Percentiles rank a stretch among this genome's conserved stretches.
These are phyloP conservation scores for Pseudomyrmex flavicornis DNA, from an alignment of 1,140 invertebrate species.

Conservation along the genomic window DNA sequence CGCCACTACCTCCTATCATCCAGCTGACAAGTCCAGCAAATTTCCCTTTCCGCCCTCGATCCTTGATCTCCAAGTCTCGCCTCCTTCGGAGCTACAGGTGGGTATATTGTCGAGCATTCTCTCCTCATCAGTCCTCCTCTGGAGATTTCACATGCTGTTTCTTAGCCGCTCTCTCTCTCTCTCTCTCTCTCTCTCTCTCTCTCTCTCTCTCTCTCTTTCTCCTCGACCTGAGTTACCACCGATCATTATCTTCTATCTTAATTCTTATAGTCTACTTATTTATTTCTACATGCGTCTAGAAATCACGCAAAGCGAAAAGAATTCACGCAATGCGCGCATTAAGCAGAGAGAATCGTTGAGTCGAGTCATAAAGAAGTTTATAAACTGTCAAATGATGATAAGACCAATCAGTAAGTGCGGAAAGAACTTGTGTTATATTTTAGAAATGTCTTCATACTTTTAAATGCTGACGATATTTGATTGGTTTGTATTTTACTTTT, in stretches of 20 bases:
- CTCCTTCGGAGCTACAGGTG: slow-evolving; percentile 83
- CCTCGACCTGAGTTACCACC: no score
- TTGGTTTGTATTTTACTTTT: neutral
- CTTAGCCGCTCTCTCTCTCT: slow-evolving; percentile 35
- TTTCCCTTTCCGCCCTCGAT: slow-evolving; percentile 83
- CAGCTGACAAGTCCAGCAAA: slow-evolving; percentile 72
- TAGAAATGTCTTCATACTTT: neutral
- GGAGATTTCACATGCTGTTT: slow-evolving; percentile 23
- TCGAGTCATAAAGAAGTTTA: no score
- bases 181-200: slow-evolving; percentile 53
- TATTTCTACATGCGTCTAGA: slow-evolving; percentile 5
- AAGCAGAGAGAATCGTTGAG: slow-evolving; percentile 21
- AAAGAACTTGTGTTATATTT: slow-evolving; percentile 1
- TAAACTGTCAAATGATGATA: neutral
- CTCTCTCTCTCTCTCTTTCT: neutral
- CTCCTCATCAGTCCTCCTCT: slow-evolving; percentile 27
- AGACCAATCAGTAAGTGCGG: neutral
- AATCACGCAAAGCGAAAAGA: slow-evolving; percentile 46
- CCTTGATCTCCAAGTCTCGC: slow-evolving; percentile 82
- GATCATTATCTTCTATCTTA: no score
- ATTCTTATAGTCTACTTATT: neutral
- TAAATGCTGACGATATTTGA: neutral
- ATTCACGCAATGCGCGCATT: slow-evolving; percentile 29
- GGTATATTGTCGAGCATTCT: slow-evolving; percentile 72
- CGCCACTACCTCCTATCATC: slow-evolving; percentile 55